These are phyloP conservation scores for Cephus spinipes DNA, from an alignment of 2,888 invertebrate species.

Conservation along the genomic window DNA sequence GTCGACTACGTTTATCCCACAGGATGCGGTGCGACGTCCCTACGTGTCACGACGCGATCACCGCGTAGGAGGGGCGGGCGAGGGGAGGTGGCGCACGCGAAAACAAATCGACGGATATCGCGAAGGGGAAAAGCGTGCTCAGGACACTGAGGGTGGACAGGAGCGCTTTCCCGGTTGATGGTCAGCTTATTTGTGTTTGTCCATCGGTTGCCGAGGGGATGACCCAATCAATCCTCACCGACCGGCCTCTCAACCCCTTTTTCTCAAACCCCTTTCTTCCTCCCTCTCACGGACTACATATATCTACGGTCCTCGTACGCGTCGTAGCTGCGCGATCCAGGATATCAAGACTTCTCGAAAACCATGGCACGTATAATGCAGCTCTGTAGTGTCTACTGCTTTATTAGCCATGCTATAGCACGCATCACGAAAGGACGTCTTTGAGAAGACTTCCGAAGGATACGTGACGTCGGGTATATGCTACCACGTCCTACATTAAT, in stretches of 20 bases:
- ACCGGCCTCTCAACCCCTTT: constrained; percentile 15
- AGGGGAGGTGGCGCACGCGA: not conserved
- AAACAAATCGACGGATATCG: constrained; percentile 3
- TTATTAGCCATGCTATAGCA: not conserved
- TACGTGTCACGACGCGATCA: not conserved
- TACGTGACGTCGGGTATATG: not conserved
- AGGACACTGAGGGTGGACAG: constrained; percentile 14
- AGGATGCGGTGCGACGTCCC: not conserved
- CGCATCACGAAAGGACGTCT: not conserved
- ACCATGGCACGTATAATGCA: not conserved
- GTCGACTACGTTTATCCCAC: not conserved
- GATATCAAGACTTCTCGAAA: not conserved
- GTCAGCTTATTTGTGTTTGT: constrained; percentile 52
- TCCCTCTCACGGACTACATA: not conserved
- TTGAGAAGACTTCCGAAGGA: not conserved
- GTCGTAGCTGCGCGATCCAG: not conserved
- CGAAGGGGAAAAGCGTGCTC: constrained; percentile 7
- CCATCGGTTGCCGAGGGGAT: constrained; percentile 63
- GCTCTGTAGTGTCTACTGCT: not conserved
- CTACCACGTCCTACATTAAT: not conserved
- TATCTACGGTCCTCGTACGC: not conserved
- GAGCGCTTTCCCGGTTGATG: constrained; percentile 5
- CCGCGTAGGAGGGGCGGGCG: not conserved
- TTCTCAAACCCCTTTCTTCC: not conserved
- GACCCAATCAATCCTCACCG: constrained; percentile 58